Conservation (phyloP, 2,888 invertebrate species). For the Euplexia lucipara region DNA sequence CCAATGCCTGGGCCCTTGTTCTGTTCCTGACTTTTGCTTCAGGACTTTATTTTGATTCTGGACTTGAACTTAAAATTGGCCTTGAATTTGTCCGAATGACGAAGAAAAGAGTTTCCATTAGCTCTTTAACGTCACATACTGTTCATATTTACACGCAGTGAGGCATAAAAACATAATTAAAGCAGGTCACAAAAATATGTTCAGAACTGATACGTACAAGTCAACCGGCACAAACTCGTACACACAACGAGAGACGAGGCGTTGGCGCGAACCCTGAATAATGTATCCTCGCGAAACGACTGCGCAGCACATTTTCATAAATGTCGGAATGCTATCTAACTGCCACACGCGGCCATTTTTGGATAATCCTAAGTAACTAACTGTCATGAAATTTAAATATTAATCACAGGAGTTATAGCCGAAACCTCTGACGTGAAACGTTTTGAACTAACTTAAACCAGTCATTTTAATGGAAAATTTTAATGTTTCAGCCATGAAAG, state of each 20-base stretch:
- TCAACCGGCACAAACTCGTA: constrained; percentile 22
- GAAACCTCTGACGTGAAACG: background rate
- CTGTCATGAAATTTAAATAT: constrained; percentile 26
- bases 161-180: constrained; percentile 20
- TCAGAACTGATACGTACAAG: constrained; percentile 8
- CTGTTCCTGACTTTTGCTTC: no score
- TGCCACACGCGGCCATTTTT: constrained; percentile 39
- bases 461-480: no score
- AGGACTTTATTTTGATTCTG: no score
- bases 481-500: no score
- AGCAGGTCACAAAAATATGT: constrained; percentile 35
- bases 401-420: constrained; percentile 14
- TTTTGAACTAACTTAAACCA: no score
- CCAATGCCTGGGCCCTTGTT: no score
- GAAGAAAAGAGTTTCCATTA: no score
- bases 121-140: background rate
- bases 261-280: constrained; percentile 50
- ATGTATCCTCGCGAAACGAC: constrained; percentile 55
- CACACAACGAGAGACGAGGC: constrained; percentile 8
- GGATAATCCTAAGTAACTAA: constrained; percentile 46
- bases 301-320: constrained; percentile 56
- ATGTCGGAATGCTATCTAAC: constrained; percentile 50
- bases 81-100: no score
- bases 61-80: no score
- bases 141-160: background rate